These are phyloP conservation scores for Colletes collaris DNA, from an alignment of 2,888 invertebrate species.

Conservation along the genomic window DNA sequence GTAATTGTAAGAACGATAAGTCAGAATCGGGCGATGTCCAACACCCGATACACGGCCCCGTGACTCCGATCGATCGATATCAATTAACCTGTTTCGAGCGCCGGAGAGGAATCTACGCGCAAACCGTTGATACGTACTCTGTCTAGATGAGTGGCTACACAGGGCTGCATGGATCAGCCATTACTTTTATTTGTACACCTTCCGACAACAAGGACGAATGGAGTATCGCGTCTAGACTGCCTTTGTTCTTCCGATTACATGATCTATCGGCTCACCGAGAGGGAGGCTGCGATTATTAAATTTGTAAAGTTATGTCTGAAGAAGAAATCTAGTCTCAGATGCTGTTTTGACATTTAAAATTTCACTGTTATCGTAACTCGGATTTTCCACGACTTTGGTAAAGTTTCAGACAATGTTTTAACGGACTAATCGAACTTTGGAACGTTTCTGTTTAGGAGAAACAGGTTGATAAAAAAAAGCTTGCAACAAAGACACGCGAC, in stretches of 20 bases:
- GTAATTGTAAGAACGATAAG: slow-evolving; percentile 12
- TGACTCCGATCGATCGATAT: slow-evolving; percentile 1
- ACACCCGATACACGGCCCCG: neutral
- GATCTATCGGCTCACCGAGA: neutral
- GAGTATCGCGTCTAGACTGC: neutral
- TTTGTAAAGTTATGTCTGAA: no score
- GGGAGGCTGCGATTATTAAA: no score
- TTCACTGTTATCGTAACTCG: no score
- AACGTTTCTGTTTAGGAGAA: no score
- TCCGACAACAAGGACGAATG: neutral
- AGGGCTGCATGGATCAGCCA: neutral
- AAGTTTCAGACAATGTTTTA: no score
- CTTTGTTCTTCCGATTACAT: neutral
- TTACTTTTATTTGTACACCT: neutral
- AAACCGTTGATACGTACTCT: neutral
- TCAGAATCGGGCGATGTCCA: neutral
- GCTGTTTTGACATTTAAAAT: no score
- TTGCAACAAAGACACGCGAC: no score
- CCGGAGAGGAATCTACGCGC: neutral
- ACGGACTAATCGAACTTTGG: no score
- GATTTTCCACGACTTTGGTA: no score
- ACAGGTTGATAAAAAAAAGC: no score
- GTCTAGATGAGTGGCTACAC: neutral
- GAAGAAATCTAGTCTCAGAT: no score
- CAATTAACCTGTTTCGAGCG: slow-evolving; percentile 1